phyloP scores from a whole-genome alignment of 2,797 vertebrate genomes.

The Coranthus polyacanthus region DNA sequence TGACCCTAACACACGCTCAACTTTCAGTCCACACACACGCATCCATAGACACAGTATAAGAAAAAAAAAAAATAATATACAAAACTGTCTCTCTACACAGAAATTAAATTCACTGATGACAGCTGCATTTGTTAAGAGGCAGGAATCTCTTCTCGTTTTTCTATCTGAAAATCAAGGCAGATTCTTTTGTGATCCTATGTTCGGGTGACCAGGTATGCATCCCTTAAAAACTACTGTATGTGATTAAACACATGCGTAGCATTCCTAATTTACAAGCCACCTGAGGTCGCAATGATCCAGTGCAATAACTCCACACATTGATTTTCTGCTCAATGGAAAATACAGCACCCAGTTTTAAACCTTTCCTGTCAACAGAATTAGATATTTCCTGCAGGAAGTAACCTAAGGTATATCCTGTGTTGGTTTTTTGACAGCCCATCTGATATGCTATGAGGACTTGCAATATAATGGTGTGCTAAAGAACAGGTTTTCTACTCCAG shows the following conservation, averaged over 20 bases:
- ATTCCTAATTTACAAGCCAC: conserved; percentile 4
- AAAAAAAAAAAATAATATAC: conserved; percentile 52
- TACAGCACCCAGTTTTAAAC: too few species aligned
- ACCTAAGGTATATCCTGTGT: conserved; percentile 2
- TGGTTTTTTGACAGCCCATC: conserved; percentile 5
- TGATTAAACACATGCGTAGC: conserved; percentile 16
- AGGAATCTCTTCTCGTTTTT: conserved; percentile 12
- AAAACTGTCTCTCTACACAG: conserved; percentile 44
- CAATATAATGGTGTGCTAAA: too few species aligned
- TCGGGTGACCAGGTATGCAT: not conserved
- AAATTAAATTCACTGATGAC: conserved; percentile 9
- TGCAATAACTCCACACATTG: not conserved
- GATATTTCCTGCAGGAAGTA: too few species aligned
- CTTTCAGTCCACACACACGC: conserved; percentile 46
- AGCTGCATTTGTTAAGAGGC: conserved; percentile 25
- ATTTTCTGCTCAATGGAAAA: conserved; percentile 1
- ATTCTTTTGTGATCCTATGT: conserved; percentile 1
- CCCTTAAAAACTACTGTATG: conserved; percentile 16
- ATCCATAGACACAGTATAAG: conserved; percentile 28
- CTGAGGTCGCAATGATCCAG: conserved; percentile 23
- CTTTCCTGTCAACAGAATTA: too few species aligned
- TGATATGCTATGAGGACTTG: not conserved
- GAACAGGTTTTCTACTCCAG: not conserved
- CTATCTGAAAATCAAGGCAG: conserved; percentile 37
- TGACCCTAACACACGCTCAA: conserved; percentile 38